Conservation (phyloP, 2,888 invertebrate species). For the Saturnia japonica region DNA sequence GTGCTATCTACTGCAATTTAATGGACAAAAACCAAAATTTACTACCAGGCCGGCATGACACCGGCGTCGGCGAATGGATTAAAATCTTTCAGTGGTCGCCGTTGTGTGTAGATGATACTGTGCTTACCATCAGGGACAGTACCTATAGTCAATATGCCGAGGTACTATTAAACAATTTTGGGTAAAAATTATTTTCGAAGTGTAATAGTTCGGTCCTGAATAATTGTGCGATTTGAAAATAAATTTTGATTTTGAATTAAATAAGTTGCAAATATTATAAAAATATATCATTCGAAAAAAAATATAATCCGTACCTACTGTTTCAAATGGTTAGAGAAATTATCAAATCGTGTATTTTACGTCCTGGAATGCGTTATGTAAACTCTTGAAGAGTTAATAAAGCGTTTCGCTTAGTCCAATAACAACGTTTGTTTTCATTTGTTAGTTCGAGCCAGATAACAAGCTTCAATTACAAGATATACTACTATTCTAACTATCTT, state of each 20-base stretch:
- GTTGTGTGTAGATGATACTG: no score
- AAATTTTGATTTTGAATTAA: neutral
- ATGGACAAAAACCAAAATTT: no score
- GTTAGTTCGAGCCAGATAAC: neutral
- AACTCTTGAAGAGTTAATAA: conserved; percentile 5
- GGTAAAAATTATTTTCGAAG: no score
- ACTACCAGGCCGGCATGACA: no score
- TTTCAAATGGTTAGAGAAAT: neutral
- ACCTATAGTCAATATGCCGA: no score
- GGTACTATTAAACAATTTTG: no score
- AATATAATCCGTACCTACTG: neutral
- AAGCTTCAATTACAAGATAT: neutral
- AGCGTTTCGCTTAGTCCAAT: neutral
- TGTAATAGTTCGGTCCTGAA: no score
- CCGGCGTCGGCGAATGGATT: no score
- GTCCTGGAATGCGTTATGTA: conserved; percentile 16
- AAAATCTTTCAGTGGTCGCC: no score
- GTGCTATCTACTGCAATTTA: no score
- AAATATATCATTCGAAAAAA: neutral
- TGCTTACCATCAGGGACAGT: no score
- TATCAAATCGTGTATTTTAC: conserved; percentile 10
- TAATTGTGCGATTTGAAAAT: no score
- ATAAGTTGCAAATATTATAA: neutral
- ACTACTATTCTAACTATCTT: neutral
- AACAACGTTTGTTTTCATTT: conserved; percentile 4